Evolutionary conservation across 2,113 vertebrate species (phyloP).

Genomic region (Pungitius pungitius): DNA sequence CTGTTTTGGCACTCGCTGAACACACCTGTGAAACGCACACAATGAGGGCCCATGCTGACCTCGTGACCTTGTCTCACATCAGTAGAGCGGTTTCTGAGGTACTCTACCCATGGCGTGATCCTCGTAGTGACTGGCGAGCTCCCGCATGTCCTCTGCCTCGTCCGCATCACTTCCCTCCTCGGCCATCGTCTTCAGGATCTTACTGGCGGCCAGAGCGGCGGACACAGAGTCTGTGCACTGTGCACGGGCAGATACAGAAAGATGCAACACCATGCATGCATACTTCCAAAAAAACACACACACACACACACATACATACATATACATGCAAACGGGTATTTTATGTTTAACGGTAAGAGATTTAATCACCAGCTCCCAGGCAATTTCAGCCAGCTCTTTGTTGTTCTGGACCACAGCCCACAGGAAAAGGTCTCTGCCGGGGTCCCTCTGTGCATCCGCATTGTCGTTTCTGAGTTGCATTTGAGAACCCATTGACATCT

Average conservation of each 20-base stretch:
- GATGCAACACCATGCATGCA: not conserved
- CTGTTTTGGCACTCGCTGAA: constrained; percentile 89
- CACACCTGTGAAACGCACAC: constrained; percentile 75
- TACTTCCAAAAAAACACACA: not conserved
- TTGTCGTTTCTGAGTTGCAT: constrained; percentile 4
- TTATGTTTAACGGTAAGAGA: not conserved
- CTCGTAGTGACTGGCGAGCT: constrained; percentile 86
- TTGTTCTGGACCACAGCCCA: constrained; percentile 94
- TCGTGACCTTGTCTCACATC: not conserved
- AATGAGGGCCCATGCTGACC: not conserved
- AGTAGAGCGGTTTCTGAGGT: not conserved
- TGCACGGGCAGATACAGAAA: constrained; percentile 11
- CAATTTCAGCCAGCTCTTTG: constrained; percentile 88
- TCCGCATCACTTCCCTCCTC: constrained; percentile 86
- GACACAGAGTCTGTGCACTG: constrained; percentile 86
- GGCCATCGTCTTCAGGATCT: constrained; percentile 91
- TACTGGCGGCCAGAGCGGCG: constrained; percentile 90
- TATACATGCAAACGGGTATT: not conserved
- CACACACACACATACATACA: not conserved
- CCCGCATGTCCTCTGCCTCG: constrained; percentile 81
- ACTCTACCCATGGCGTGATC: constrained; percentile 87
- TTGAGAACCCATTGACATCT: constrained; percentile 47
- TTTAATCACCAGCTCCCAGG: constrained; percentile 90
- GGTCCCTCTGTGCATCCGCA: constrained; percentile 68
- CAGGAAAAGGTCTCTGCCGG: constrained; percentile 89